These are phyloP conservation scores for Cantharis nigra DNA, from an alignment of 2,888 invertebrate species.

Conservation along the genomic window DNA sequence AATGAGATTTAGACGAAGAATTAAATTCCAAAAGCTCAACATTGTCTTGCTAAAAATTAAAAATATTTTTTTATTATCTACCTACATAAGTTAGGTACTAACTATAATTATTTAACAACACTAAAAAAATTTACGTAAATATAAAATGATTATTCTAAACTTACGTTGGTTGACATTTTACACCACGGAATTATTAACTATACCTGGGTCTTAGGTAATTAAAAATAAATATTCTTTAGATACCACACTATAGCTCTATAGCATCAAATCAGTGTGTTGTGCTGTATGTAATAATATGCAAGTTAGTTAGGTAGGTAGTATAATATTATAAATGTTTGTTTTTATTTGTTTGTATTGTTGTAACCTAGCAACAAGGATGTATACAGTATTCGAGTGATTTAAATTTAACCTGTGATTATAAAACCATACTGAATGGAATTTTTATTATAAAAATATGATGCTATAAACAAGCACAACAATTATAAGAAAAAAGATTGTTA, in stretches of 20 bases:
- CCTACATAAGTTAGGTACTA: too few species aligned
- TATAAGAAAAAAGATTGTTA: too few species aligned
- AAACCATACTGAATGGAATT: too few species aligned
- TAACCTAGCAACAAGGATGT: background rate
- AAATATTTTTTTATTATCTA: background rate
- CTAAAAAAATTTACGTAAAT: too few species aligned
- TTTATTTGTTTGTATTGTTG: background rate
- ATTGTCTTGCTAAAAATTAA: constrained; percentile 36
- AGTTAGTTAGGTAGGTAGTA: background rate
- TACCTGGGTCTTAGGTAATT: too few species aligned
- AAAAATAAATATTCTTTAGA: background rate
- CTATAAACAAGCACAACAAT: too few species aligned
- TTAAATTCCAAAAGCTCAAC: constrained; percentile 37
- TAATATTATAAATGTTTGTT: background rate
- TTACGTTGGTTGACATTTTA: background rate
- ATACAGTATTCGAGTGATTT: too few species aligned
- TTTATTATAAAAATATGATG: too few species aligned
- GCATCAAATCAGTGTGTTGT: background rate
- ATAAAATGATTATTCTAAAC: background rate
- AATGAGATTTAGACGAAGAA: constrained; percentile 23
- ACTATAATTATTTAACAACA: too few species aligned
- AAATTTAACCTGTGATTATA: too few species aligned
- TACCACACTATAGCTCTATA: background rate
- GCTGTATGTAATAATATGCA: background rate
- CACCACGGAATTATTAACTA: background rate